Evolutionary conservation across 2,888 invertebrate genomes (phyloP), one percentile per base, ranked within the genome.

Genomic region (Heliconius cydno): DNA sequence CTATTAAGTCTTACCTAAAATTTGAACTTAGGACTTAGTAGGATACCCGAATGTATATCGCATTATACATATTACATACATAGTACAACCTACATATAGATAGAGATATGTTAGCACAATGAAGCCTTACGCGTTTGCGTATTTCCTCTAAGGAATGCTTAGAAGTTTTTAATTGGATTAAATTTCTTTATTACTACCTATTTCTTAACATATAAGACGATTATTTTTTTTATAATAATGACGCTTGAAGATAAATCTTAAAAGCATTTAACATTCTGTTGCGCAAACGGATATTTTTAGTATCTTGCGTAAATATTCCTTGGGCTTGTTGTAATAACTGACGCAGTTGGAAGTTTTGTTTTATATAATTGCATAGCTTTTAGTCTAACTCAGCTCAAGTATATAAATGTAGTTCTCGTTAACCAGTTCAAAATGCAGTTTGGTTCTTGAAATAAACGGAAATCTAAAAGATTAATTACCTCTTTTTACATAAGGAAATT

Each of bases 121-220:
- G 73, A 73, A 73, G 73, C 73, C 73, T 41, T 66, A 75, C 46
- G 22, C 10, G 28, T 66, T 75, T 65, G 28, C 65, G 41, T 66
- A 28, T 75, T 75, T 75, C 65, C 65, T 75, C 65, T 46, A 66
- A 75, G 38, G 75, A 75, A 75, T 75, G 75, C 75, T 75, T 75
- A 75, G 30, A 75, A 75, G 75, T 75, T 75, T 73, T 75, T 65
- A 66, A 75, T 75, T 66, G 46, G 65, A 75, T 75, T 75, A 66
- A 66, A 75, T 75, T 75, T 66, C 75, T 65, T 75, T 28, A 75
- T 41, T 41, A 60, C 22, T 60, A 30, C 9, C n/a, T n/a, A 25
- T 73, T 60, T 6, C 41, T 28, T 41, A 25, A 41, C 25, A 15
- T 70, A 7, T 70, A 41, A 41, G 70, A 25, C 2, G 25, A 41